phyloP scores from a whole-genome alignment of 2,113 vertebrate genomes.

The Electrona antarctica region DNA sequence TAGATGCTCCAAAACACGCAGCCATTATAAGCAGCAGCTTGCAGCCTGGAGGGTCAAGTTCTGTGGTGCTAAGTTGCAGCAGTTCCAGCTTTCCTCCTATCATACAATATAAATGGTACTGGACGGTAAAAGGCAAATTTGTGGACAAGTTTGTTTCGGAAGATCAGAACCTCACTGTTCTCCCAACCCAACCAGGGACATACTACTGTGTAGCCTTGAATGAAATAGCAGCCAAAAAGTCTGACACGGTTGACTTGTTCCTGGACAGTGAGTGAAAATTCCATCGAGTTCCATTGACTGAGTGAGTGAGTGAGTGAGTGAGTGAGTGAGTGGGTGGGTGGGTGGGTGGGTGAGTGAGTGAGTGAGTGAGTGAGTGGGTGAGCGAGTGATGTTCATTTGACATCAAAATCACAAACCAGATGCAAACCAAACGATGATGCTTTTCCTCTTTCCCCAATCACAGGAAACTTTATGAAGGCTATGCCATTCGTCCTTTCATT shows the following conservation, averaged over 20 bases:
- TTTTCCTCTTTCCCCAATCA: background rate
- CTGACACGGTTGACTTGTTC: background rate
- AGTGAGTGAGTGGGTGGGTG: no score
- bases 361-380: no score
- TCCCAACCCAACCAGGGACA: slow-evolving; percentile 11
- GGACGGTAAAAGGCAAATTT: background rate
- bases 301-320: no score
- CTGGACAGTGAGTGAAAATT: slow-evolving; percentile 20
- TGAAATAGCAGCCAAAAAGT: background rate
- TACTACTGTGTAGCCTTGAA: slow-evolving; percentile 49
- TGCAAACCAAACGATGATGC: background rate
- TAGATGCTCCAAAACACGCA: slow-evolving; percentile 32
- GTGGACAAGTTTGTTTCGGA: background rate
- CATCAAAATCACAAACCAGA: background rate
- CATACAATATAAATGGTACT: slow-evolving; percentile 33
- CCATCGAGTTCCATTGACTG: no score
- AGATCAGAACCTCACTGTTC: slow-evolving; percentile 35
- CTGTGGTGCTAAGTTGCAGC: slow-evolving; percentile 39
- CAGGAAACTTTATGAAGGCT: slow-evolving; percentile 10
- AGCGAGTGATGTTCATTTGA: no score
- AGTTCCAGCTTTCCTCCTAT: slow-evolving; percentile 29
- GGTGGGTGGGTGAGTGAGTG: no score
- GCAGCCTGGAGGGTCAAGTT: background rate
- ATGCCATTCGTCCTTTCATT: background rate
- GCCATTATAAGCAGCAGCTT: slow-evolving; percentile 17